Evolutionary conservation across 2,113 vertebrate genomes (phyloP), one percentile per base, ranked within the genome.

Genomic region (Tretioscincus oriximinensis): DNA sequence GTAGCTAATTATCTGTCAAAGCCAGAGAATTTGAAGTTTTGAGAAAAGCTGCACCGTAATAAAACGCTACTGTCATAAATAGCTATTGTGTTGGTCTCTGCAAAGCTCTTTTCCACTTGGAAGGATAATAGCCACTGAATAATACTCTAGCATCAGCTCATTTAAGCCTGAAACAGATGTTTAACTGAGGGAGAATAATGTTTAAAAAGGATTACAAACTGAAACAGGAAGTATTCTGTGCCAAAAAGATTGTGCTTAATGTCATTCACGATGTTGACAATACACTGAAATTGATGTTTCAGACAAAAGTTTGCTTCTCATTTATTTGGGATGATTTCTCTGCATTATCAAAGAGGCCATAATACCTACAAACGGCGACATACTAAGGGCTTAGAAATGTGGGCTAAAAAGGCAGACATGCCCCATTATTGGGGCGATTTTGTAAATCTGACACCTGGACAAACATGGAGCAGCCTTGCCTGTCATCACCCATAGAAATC

Each of bases 401-500:
- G 84, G 92, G 90, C 94, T 72, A 93, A 87, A 91, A 86, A 85
- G 92, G 82, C 86, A 90, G 93, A 93, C 90, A 93, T 90, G 87
- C 94, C 95, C 35, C 93, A 82, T 54, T 91, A 88, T 94, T 94
- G 94, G 94, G 92, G 92, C 88, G 93, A 94, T 92, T 91, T 81
- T 88, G 86, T 91, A 93, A 73, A 96, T 92, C 88, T 92, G 94
- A 95, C 95, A 97, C 96, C 96, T 96, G 95, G 95, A 93, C 95
- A 95, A 97, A 96, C 90, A 96, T 92, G 94, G 93, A 91, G 89
- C 94, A 93, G 90, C 87, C 92, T 93, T 92, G 92, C 95, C 96
- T 97, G 95, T 97, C 96, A 96, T 94, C 94, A 73, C 88, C 90
- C 93, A 93, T 94, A 91, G 95, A 96, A 96, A 94, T 89, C 90